Base-by-base conservation (phyloP, 1,140 invertebrate genomes). In the Bacillus rossius region DNA sequence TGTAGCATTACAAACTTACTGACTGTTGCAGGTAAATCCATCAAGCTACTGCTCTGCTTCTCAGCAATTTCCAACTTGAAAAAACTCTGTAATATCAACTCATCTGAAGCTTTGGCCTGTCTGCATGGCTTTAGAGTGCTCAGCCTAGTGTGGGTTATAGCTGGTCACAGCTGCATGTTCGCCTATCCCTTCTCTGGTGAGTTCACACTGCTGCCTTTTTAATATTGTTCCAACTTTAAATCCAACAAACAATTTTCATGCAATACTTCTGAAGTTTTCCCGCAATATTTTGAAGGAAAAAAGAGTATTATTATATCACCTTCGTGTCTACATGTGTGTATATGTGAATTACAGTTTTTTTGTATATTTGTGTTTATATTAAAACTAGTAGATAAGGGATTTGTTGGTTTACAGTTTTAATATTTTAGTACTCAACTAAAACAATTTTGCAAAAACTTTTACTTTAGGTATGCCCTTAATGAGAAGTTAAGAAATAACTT, bases 91-190 rank as follows among this genome's bases (percentile, higher is more conserved):
- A 65, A 70, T 37, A 68, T 72, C 0, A 71, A 70, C 8, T 51
- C 14, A 1, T 49, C 60, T 13, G 73, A 75, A 55, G 74, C 75
- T 25, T 64, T 75, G 26, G 66, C 70, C 14, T 71, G 72, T 0
- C 69, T 76, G 48, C 75, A 77, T 59, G 74, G 74, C 8, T 59
- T 77, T 22, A 66, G 73, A 48, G 67, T 77, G 20, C 62, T 71
- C 57, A 68, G 71, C 13, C 70, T 77, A 54, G 29, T 76, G 0
- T 76, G 75, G 75, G 67, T 76, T 26, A 75, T 77, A 42, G 43
- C 73, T 22, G 64, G 70, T 2, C 75, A 76, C 54, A 71, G 69
- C n/a, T 75, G 72, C 63, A 58, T 77, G 4, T 63, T 67, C 10
- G 37, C 65, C 1, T 72, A 71, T 62, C 68, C 70, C 64, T 54